A percentile compares a stretch with the other conserved stretches of the same genome.
Evolutionary conservation across 2,797 vertebrate genomes (phyloP).

Genomic region (Neopelma chrysocephalum): DNA sequence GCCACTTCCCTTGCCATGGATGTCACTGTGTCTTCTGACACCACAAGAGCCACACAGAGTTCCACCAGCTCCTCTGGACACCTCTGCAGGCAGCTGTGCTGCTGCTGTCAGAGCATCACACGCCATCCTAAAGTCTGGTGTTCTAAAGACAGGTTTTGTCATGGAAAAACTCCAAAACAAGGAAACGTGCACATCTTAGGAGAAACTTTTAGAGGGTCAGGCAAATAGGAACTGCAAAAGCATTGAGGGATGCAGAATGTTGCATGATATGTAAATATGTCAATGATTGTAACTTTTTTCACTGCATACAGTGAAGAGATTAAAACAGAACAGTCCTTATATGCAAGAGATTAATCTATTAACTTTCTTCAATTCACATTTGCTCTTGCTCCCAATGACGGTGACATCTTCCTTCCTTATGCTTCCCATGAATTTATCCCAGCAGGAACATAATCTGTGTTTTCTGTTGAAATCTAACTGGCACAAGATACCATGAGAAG

Average conservation of each 20-base stretch:
- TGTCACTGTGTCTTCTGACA: accelerated
- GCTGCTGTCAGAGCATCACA: background rate
- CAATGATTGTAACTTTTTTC: background rate
- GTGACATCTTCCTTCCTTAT: background rate
- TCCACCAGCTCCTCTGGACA: background rate
- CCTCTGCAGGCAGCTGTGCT: background rate
- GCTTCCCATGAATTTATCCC: background rate
- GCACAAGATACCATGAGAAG: background rate
- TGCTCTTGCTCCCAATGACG: background rate
- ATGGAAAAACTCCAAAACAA: background rate
- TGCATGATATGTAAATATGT: background rate
- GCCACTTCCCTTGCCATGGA: background rate
- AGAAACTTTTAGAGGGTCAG: background rate
- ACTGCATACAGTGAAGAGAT: background rate
- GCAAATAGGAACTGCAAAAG: background rate
- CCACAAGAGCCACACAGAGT: background rate
- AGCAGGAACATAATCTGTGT: background rate
- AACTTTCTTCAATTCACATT: background rate
- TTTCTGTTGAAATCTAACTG: background rate
- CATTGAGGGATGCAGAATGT: background rate
- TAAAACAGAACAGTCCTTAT: background rate
- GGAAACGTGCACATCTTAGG: background rate
- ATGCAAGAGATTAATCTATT: background rate
- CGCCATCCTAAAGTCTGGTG: background rate
- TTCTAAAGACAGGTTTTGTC: background rate